Evolutionary conservation across 2,797 vertebrate genomes (phyloP).

Genomic region (Diplodus puntazzo): DNA sequence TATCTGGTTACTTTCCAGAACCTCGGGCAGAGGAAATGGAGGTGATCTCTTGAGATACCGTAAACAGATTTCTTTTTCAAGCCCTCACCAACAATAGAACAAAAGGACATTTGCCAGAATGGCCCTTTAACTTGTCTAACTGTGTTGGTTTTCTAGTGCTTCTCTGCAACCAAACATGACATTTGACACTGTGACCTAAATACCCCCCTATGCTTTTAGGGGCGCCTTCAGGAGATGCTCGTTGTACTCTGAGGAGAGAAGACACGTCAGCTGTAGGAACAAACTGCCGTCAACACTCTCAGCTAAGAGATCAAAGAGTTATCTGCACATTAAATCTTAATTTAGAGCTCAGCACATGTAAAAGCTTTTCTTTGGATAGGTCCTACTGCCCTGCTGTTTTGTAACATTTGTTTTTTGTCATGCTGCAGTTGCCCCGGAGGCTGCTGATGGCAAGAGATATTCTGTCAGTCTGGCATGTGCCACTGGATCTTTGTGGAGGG

Average conservation of each 20-base stretch:
- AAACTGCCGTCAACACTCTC: slow-evolving; percentile 7
- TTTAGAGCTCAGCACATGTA: not conserved
- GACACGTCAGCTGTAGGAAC: slow-evolving; percentile 38
- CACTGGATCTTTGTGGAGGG: slow-evolving; percentile 68
- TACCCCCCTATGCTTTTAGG: slow-evolving; percentile 46
- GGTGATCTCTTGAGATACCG: not conserved
- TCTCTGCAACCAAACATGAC: slow-evolving; percentile 59
- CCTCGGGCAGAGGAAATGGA: not conserved
- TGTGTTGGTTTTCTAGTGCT: slow-evolving; percentile 16
- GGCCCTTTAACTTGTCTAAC: slow-evolving; percentile 11
- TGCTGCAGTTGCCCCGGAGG: slow-evolving; percentile 34
- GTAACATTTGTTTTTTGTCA: slow-evolving; percentile 44
- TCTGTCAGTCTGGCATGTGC: slow-evolving; percentile 70
- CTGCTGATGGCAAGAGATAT: slow-evolving; percentile 51
- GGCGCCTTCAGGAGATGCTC: slow-evolving; percentile 27
- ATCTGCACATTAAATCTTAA: not conserved
- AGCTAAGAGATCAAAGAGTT: not conserved
- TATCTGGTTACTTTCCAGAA: not conserved
- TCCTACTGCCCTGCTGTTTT: slow-evolving; percentile 8
- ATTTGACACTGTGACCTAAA: slow-evolving; percentile 74
- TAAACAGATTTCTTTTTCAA: not conserved
- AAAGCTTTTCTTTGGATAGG: not conserved
- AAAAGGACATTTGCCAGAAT: not conserved
- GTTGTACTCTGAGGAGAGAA: slow-evolving; percentile 28
- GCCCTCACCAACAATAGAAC: not conserved